These are phyloP conservation scores for Rambutsinella grinnellia DNA, from an alignment of 2,888 invertebrate species.

Conservation along the genomic window DNA sequence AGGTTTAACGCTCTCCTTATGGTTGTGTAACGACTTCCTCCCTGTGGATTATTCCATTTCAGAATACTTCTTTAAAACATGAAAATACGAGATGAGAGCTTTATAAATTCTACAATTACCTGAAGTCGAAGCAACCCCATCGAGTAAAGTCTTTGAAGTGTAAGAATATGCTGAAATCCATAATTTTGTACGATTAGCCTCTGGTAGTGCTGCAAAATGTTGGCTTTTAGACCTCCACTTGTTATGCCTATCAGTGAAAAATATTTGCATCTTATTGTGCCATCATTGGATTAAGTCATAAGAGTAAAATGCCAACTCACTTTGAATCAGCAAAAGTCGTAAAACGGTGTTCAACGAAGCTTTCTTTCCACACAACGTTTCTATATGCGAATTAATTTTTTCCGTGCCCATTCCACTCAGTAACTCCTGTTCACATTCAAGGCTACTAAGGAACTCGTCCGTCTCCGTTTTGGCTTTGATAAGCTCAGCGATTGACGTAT, in stretches of 20 bases:
- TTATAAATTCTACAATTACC: conserved; percentile 70
- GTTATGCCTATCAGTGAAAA: conserved; percentile 65
- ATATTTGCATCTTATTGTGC: background rate
- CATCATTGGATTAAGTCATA: background rate
- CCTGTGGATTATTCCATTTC: conserved; percentile 44
- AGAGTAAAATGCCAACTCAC: conserved; percentile 73
- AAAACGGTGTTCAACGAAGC: conserved; percentile 85
- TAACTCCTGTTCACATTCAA: conserved; percentile 92
- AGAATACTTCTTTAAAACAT: too few species aligned
- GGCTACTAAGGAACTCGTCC: conserved; percentile 82
- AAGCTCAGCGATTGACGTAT: conserved; percentile 94
- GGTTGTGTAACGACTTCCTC: conserved; percentile 66
- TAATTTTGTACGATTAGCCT: conserved; percentile 85
- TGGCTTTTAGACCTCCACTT: conserved; percentile 88
- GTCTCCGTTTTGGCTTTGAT: conserved; percentile 87
- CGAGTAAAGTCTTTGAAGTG: conserved; percentile 88
- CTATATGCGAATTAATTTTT: conserved; percentile 88
- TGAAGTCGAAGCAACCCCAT: conserved; percentile 85
- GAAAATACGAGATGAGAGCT: too few species aligned
- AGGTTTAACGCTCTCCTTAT: conserved; percentile 78
- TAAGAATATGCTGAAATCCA: conserved; percentile 85
- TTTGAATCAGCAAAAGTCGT: conserved; percentile 90
- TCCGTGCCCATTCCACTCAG: conserved; percentile 93
- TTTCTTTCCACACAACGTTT: conserved; percentile 90
- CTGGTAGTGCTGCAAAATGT: conserved; percentile 83